Base-by-base conservation (phyloP, 1,140 invertebrate genomes). In the Melitaea cinxia region DNA sequence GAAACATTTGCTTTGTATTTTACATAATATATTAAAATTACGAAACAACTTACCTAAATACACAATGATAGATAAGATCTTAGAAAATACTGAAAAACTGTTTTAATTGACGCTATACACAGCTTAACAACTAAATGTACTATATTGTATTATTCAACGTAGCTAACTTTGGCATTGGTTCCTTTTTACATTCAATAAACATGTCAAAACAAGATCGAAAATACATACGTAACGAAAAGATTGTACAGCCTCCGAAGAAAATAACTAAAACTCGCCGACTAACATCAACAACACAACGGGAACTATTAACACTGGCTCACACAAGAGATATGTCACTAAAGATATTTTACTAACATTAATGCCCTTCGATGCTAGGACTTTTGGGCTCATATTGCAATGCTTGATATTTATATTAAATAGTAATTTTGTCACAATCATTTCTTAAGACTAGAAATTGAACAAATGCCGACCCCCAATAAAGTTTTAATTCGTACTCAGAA, bases 131-230 rank as follows among this genome's bases (percentile, higher is more conserved):
- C 79, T 89, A 87, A 86, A 81, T 70, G 73, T 67, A 39, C 45
- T 67, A 70, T 78, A 83, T 53, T 69, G 74, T 78, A 76, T 77
- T 85, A 88, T 85, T 84, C 85, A 91, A 89, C 85, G 80, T 88
- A 88, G 85, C 86, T 91, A 91, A 88, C 88, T 91, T 91, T 91
- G 88, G 88, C 88, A 91, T 91, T 88, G 80, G 83, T 89, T 91
- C 86, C 79, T 79, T 78, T 81, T 82, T 85, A 85, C 77, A 86
- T 80, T 82, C 77, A 85, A 86, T 83, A 82, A 91, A 88, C 79
- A 86, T 77, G 76, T 84, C 76, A 75, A 85, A 87, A 87, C 80
- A 86, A 88, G 72, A 70, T 81, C 72, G 72, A 81, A 77, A 83
- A 77, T 77, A 77, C 68, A 15, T 42, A 77, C 68, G 37, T 42